Base-by-base conservation (phyloP, 2,888 invertebrate species). In the Thereva unica region DNA sequence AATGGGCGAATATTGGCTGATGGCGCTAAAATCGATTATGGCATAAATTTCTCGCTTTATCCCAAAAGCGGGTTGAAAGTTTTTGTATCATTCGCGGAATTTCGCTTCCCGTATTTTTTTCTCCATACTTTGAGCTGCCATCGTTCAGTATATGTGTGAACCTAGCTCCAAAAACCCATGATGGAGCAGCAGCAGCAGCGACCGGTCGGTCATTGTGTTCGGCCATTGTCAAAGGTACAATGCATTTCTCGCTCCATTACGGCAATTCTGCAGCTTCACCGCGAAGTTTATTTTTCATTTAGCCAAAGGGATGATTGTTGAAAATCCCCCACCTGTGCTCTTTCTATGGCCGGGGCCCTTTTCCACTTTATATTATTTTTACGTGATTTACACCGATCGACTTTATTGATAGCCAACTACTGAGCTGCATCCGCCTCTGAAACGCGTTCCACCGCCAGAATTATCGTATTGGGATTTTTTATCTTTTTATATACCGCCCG, bases 21-120 rank as follows among this genome's bases (percentile, higher is more conserved):
- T 78, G 77, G 74, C 75, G 76, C 77, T 76, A 78, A 78, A 79
- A 78, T 78, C 78, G 78, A 79, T 79, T 79, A 78, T 78, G 73
- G 78, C 78, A 78, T 79, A 77, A 78, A 78, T 78, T 78, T 72
- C 71, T 71, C 72, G 54, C 64, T 61, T 63, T 67, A 66, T 66
- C 55, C 66, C 23, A 23, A 23, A 65, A 63, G 50, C 66, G 59
- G 53, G 53, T 61, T 61, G 61, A 61, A 61, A 61, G 61, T 61
- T 61, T 61, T 61, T 61, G 61, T 61, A 61, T 61, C 61, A 61
- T 61, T 61, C 61, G 61, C 38, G 61, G 50, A 61, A 50, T 50
- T 55, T 61, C 61, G 61, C 50, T 49, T 61, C 50, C 34, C 23
- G 23, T 23, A 23, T 2, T 23, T 50, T 61, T 61, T 61, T 61